Evolutionary conservation across 2,797 vertebrate species (phyloP).

Genomic region (Hirundo rustica): DNA sequence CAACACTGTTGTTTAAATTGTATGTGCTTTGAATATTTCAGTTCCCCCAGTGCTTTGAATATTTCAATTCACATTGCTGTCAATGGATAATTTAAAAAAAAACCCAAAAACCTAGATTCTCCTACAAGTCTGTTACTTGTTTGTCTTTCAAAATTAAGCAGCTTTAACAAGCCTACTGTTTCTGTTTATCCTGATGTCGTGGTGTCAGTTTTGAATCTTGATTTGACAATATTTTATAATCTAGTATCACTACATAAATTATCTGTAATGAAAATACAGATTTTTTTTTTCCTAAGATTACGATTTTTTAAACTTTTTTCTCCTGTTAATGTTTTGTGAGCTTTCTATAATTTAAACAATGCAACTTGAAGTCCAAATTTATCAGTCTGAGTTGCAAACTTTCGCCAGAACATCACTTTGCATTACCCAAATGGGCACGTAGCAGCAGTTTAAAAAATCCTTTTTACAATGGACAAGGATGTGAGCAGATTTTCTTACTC

Average conservation of each 20-base stretch:
- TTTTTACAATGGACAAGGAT: background rate
- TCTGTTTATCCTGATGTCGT: background rate
- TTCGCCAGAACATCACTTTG: background rate
- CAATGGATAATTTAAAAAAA: background rate
- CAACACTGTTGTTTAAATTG: background rate
- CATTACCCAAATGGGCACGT: background rate
- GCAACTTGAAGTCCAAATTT: background rate
- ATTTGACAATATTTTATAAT: background rate
- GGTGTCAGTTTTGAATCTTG: background rate
- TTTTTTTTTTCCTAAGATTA: background rate
- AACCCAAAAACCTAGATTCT: background rate
- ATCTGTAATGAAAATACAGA: background rate
- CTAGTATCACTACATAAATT: background rate
- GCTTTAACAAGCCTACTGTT: background rate
- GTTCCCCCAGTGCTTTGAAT: background rate
- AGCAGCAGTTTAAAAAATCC: background rate
- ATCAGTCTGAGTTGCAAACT: background rate
- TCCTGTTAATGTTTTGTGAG: background rate
- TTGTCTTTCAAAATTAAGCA: background rate
- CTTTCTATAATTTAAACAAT: background rate
- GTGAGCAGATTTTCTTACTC: background rate
- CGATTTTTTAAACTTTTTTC: accelerated
- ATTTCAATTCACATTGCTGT: background rate
- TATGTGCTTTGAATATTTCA: background rate
- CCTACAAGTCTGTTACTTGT: background rate